A percentile compares a stretch with the other conserved stretches of the same genome.
Evolutionary conservation across 2,797 vertebrate species (phyloP).

Genomic region (Fringilla coelebs): DNA sequence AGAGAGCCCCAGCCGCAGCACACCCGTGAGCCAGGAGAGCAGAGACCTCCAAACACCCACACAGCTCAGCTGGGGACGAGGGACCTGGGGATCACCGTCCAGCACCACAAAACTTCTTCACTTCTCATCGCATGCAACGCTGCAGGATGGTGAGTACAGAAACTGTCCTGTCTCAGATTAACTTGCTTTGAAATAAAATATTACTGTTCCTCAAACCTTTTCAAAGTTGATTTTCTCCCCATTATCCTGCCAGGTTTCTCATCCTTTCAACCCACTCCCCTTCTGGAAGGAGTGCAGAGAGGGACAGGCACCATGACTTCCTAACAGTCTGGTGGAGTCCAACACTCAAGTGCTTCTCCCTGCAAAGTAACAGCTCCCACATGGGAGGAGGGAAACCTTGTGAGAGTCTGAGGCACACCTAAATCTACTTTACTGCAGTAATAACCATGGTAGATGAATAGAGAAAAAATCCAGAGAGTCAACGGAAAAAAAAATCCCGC

Average conservation of each 20-base stretch:
- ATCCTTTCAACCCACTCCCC: neutral
- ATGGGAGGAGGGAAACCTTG: neutral
- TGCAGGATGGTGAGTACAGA: neutral
- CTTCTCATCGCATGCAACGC: neutral
- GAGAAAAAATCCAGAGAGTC: neutral
- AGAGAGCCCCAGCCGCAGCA: neutral
- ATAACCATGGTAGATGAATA: neutral
- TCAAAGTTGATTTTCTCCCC: neutral
- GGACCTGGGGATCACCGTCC: neutral
- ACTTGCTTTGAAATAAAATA: neutral
- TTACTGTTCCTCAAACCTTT: neutral
- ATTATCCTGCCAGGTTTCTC: neutral
- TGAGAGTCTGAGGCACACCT: neutral
- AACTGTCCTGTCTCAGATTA: neutral
- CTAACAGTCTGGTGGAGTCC: neutral
- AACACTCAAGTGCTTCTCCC: neutral
- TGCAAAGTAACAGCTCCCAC: neutral
- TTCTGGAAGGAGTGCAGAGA: neutral
- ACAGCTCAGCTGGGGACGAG: fast-evolving
- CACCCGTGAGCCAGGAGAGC: fast-evolving
- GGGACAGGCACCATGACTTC: neutral
- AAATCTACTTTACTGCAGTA: constrained; percentile 4
- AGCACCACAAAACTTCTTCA: neutral
- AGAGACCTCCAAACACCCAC: neutral
- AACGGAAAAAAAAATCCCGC: neutral